Conservation (phyloP, 2,797 vertebrate species). For the Spizella passerina region DNA sequence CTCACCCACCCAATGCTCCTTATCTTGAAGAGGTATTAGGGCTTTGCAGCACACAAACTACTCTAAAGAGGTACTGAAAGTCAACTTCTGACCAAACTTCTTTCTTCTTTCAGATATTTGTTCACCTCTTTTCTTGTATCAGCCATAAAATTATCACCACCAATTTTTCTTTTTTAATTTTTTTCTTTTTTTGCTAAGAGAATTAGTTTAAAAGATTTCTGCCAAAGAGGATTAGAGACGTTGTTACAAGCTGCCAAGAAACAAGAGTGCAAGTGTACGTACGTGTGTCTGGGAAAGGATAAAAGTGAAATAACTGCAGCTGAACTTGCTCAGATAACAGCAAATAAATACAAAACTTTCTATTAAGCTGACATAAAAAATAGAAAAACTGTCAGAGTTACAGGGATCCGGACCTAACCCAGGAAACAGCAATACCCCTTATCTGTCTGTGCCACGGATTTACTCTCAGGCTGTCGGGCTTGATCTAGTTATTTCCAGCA, state of each 20-base stretch:
- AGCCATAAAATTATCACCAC: not conserved
- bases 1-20: not conserved
- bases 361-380: constrained; percentile 10
- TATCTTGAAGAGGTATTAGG: not conserved
- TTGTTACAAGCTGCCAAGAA: constrained; percentile 1
- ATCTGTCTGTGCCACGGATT: constrained; percentile 16
- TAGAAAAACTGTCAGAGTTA: not conserved
- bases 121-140: not conserved
- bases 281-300: not conserved
- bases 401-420: not conserved
- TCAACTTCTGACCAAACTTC: not conserved
- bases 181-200: not conserved
- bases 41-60: not conserved
- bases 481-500: constrained; percentile 1
- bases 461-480: not conserved
- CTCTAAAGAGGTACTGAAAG: not conserved
- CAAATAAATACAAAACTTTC: constrained; percentile 33
- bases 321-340: constrained; percentile 22
- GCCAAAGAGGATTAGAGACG: not conserved
- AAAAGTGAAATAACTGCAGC: constrained; percentile 16
- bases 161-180: too few species aligned
- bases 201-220: constrained; percentile 11
- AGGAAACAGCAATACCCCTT: constrained; percentile 7
- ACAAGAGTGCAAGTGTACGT: not conserved
- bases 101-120: not conserved